A percentile compares a stretch with the other conserved stretches of the same genome.
phyloP scores from a whole-genome alignment of 1,140 invertebrate genomes.

The Drosophila equinoxialis region DNA sequence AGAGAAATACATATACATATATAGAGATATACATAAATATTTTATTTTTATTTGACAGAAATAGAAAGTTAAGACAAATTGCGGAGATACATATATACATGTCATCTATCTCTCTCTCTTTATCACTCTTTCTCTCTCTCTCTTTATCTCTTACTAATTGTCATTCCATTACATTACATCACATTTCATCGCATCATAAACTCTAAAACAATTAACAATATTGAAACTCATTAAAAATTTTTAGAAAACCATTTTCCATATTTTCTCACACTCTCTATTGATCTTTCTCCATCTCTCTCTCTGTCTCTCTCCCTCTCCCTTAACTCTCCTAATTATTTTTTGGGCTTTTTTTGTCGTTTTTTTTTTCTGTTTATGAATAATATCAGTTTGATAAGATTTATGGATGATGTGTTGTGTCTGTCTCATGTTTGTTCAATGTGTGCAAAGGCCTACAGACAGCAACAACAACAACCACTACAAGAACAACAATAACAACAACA shows the following conservation, averaged over 20 bases:
- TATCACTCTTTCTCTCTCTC: background rate
- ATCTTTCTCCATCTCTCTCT: background rate
- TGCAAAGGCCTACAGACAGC: slow-evolving; percentile 6
- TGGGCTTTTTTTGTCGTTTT: slow-evolving; percentile 2
- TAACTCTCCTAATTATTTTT: background rate
- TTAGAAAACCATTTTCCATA: no score
- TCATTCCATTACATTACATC: background rate
- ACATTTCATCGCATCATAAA: no score
- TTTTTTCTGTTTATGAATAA: background rate
- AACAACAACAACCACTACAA: slow-evolving; percentile 11
- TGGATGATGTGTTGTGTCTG: background rate
- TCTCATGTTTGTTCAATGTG: slow-evolving; percentile 4
- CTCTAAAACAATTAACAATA: no score
- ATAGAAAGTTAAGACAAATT: background rate
- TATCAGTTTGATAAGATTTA: background rate
- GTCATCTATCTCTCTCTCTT: background rate
- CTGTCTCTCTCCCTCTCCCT: no score
- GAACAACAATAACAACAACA: background rate
- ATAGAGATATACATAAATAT: slow-evolving; percentile 10
- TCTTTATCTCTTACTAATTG: background rate
- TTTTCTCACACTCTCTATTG: no score
- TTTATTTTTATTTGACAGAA: slow-evolving; percentile 8
- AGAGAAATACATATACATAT: slow-evolving; percentile 25
- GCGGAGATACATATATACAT: slow-evolving; percentile 5
- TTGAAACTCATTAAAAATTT: no score